These are phyloP conservation scores for Girardinus metallicus DNA, from an alignment of 2,797 vertebrate genomes.

Conservation along the genomic window DNA sequence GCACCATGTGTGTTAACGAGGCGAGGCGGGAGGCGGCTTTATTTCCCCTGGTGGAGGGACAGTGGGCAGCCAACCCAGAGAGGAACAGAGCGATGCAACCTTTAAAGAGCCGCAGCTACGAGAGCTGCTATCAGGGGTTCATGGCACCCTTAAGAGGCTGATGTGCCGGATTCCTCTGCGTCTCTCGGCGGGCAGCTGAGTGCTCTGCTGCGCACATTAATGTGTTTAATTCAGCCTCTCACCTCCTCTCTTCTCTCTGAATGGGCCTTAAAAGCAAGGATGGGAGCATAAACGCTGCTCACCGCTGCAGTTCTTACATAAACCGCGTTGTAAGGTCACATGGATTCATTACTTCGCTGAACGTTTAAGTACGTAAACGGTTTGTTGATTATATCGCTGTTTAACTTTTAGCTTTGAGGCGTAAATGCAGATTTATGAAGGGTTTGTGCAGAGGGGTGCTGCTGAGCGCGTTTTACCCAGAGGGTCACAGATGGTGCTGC, in stretches of 20 bases:
- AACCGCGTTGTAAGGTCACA: background rate
- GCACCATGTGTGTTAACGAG: slow-evolving; percentile 43
- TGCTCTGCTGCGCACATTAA: slow-evolving; percentile 52
- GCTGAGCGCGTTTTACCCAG: background rate
- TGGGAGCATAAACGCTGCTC: slow-evolving; percentile 16
- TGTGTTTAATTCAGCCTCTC: slow-evolving; percentile 42
- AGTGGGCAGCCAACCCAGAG: slow-evolving; percentile 22
- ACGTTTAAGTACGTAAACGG: background rate
- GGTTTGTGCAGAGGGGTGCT: background rate
- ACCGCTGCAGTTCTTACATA: background rate
- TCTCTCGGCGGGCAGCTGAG: slow-evolving; percentile 35
- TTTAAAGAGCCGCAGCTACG: slow-evolving; percentile 46
- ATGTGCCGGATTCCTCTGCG: slow-evolving; percentile 42
- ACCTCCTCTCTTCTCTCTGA: slow-evolving; percentile 40
- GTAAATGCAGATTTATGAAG: background rate
- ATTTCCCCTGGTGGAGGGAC: slow-evolving; percentile 46
- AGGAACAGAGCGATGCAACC: slow-evolving; percentile 20
- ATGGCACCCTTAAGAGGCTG: slow-evolving; percentile 47
- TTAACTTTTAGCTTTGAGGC: slow-evolving; percentile 2
- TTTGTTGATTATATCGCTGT: background rate
- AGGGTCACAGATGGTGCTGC: slow-evolving; percentile 25
- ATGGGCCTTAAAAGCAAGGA: slow-evolving; percentile 50
- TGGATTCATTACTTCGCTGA: background rate
- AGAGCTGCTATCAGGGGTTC: slow-evolving; percentile 41
- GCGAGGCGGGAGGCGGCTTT: slow-evolving; percentile 35